Conservation (phyloP, 92 coral and sea anemone genomes). For the Montipora capitata region DNA sequence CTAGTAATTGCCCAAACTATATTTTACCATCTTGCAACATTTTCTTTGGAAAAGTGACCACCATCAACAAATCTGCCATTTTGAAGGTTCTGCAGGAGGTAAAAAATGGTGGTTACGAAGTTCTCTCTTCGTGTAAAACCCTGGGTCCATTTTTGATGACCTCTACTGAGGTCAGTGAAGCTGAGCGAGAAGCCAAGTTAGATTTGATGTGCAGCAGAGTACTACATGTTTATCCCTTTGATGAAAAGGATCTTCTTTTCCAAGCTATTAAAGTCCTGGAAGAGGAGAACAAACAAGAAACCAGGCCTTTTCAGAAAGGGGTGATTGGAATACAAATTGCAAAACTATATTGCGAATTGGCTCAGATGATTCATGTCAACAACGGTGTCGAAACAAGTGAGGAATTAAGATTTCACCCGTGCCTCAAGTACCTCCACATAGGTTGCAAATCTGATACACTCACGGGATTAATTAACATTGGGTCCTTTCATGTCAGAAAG, state of each 20-base stretch:
- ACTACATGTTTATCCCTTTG: constrained; percentile 42
- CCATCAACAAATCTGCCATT: constrained; percentile 2
- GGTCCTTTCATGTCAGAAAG: not conserved
- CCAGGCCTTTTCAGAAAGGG: not conserved
- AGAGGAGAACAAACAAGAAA: not conserved
- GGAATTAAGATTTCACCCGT: not conserved
- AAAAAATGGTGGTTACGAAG: not conserved
- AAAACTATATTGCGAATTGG: not conserved
- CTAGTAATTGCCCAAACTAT: constrained; percentile 49
- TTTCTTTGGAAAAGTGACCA: constrained; percentile 25
- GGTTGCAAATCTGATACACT: not conserved
- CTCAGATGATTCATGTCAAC: not conserved
- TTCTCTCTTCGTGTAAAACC: not conserved
- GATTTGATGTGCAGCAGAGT: constrained; percentile 45
- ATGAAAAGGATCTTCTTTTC: not conserved
- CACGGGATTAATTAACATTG: not conserved
- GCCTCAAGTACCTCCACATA: not conserved
- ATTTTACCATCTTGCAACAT: constrained; percentile 32
- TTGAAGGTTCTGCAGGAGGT: not conserved
- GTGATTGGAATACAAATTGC: not conserved
- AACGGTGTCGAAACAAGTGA: not conserved
- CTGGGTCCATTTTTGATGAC: constrained; percentile 26
- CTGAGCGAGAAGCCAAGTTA: constrained; percentile 40
- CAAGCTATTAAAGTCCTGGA: not conserved
- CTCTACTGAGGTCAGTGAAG: constrained; percentile 1